Base-by-base conservation (phyloP, 2,888 invertebrate species). In the Tetropium fuscum region DNA sequence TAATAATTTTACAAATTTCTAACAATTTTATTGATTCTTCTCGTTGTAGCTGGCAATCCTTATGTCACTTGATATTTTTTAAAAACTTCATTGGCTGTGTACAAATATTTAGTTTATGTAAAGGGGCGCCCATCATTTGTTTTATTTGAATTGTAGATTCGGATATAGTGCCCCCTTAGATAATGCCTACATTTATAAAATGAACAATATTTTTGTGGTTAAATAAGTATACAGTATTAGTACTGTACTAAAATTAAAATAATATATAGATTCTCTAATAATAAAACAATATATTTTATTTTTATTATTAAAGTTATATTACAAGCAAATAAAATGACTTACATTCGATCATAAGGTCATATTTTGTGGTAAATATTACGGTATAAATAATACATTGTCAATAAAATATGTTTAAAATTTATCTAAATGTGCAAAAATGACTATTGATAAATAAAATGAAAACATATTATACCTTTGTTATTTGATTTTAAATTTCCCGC, bases 31-130 rank as follows among this genome's bases (percentile, higher is more conserved):
- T 7, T 43, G 8, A 5, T 25, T 40, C 18, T 27, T 27, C 4
- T 20, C 18, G 25, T 51, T 16, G 25, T 27, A 19, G 15, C 11
- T 27, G 51, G 51, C 51, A 51, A 51, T 51, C 51, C 51, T 51
- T 51, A 27, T 11, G n/a, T 51, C 51, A 51, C 22, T 20, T 36
- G 22, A 18, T 27, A 38, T 10, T 48, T 38, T 48, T 57, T 47
- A 27, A 20, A 36, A 53, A 54, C 30, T 61, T 22, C 45, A 54
- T 61, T 61, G 61, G 61, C 61, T 61, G 61, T 61, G 61, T 61
- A 41, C 32, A 55, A 60, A 59, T 49, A 49, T 51, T 47, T 53
- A 25, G 27, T 53, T 58, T 58, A 49, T 34, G 51, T 41, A 7
- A 57, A 34, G 51, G 48, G 38, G 43, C 27, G 18, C 18, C 18